Base-by-base conservation (phyloP, 2,888 invertebrate species). In the Ectemnius cavifrons region DNA sequence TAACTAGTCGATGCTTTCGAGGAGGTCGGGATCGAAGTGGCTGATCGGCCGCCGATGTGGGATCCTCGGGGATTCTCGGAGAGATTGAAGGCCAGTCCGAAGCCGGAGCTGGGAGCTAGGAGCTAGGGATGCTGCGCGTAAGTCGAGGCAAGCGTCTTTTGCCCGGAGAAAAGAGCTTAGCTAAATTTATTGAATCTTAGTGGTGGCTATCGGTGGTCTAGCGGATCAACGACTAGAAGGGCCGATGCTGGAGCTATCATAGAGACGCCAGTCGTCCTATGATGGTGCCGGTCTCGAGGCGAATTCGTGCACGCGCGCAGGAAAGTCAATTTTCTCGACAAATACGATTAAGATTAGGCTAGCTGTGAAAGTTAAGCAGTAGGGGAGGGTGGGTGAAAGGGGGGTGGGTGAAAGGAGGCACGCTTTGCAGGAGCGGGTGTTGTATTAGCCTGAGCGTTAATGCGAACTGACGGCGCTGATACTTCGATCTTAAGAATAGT, bases 241-340 rank as follows among this genome's bases (percentile, higher is more conserved):
- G 27, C 60, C 46, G 45, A 8, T 28, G 20, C 63, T 28, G 60
- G 27, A 3, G 13, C 6, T 62, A 11, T 11, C 1, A 14, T 14
- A 57, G 62, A 2, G 52, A 13, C 52, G 52, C 14, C 2, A 1
- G 14, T 49, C 2, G 14, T 49, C 2, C 11, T 8, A 8, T n/a
- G 58, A 47, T 67, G 59, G 27, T 52, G 3, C 47, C 18, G 23
- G 20, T 45, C 61, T 56, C 18, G 11, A 18, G 20, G 60, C 64
- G 72, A 67, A 18, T 52, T 61, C 69, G 58, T 65, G 45, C 64
- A 70, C 59, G 70, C 59, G 70, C 63, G 67, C 75, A 78, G 77
- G 77, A 64, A 81, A 72, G 85, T 86, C 84, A 84, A 84, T 85
- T 85, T 79, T 81, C 77, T 78, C 79, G 83, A 85, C 83, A 84